Evolutionary conservation across 2,113 vertebrate species (phyloP).

Genomic region (Sporophila hypoxantha): DNA sequence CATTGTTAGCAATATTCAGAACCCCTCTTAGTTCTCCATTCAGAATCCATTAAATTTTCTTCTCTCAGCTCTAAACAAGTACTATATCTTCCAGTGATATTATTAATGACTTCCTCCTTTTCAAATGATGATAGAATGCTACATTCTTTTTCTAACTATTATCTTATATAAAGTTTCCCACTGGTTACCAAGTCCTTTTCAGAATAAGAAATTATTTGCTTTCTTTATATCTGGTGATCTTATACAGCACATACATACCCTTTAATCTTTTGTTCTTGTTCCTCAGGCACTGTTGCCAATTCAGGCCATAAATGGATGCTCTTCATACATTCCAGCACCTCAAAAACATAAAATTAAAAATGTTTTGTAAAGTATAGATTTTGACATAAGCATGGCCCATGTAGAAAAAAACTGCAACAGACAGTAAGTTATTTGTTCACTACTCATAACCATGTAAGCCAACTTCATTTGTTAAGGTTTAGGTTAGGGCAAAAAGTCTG

Average conservation of each 20-base stretch:
- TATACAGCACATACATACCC: slow-evolving; percentile 16
- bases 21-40: neutral
- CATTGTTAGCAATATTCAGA: neutral
- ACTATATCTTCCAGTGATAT: neutral
- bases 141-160: neutral
- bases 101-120: neutral
- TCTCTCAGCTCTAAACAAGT: neutral
- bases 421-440: neutral
- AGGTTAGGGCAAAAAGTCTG: neutral
- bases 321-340: slow-evolving; percentile 62
- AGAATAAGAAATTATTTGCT: neutral
- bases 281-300: slow-evolving; percentile 34
- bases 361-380: neutral
- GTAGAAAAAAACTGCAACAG: neutral
- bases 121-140: neutral
- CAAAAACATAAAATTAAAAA: neutral
- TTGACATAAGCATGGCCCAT: neutral
- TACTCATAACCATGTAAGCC: neutral
- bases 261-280: neutral
- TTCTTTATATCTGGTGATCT: neutral
- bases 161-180: neutral
- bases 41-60: neutral
- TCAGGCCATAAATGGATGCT: slow-evolving; percentile 57
- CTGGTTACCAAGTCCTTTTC: neutral
- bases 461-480: neutral